phyloP scores from a whole-genome alignment of 2,888 invertebrate genomes.

The Limnephilus rhombicus region DNA sequence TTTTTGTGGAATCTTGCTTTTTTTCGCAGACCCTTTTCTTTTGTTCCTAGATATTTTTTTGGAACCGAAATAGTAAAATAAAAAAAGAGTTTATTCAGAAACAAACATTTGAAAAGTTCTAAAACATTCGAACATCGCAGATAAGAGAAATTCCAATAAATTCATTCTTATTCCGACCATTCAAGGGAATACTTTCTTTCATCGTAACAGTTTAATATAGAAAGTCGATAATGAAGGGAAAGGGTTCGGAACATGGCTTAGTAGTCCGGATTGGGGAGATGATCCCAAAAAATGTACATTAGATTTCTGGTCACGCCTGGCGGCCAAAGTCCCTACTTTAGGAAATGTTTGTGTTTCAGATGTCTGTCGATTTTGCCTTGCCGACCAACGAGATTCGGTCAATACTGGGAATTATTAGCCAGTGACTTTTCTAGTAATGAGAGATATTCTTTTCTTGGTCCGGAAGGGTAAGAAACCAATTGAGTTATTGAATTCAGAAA shows the following conservation, averaged over 20 bases:
- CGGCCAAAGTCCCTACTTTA: conserved; percentile 17
- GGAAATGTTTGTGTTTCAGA: conserved; percentile 38
- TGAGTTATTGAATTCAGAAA: neutral
- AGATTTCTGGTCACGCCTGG: conserved; percentile 62
- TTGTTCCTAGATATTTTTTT: neutral
- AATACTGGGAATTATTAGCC: conserved; percentile 11
- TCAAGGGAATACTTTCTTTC: conserved; percentile 39
- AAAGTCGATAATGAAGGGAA: conserved; percentile 53
- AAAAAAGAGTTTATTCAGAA: neutral
- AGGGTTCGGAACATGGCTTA: conserved; percentile 47
- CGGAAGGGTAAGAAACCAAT: neutral
- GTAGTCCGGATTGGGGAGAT: conserved; percentile 31
- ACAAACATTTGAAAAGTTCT: neutral
- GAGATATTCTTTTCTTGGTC: conserved; percentile 1
- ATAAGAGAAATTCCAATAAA: neutral
- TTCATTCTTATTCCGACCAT: conserved; percentile 3
- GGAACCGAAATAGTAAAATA: neutral
- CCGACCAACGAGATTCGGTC: conserved; percentile 27
- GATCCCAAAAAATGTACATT: conserved; percentile 55
- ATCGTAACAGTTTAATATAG: conserved; percentile 47
- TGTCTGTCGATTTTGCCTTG: neutral
- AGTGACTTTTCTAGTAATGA: conserved; percentile 14
- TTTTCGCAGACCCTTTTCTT: neutral
- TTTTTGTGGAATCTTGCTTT: neutral
- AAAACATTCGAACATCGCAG: neutral